phyloP scores from a whole-genome alignment of 2,888 invertebrate genomes.

The Neoascia interrupta region DNA sequence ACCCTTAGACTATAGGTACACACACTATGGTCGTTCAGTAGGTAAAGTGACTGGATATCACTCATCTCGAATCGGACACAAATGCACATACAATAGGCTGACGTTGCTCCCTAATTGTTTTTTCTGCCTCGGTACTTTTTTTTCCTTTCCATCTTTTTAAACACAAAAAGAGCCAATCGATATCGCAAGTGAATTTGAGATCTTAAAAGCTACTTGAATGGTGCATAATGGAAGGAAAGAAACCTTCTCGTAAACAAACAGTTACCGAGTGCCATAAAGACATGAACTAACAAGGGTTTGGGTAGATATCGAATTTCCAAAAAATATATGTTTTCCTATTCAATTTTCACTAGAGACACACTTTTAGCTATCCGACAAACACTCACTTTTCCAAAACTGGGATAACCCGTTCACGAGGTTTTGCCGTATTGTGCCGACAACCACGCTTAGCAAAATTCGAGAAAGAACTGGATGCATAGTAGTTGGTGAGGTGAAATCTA shows the following conservation, averaged over 20 bases:
- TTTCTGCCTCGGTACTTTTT: too few species aligned
- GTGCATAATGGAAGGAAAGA: slow-evolving; percentile 4
- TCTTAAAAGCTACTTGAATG: slow-evolving; percentile 63
- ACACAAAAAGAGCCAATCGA: slow-evolving; percentile 50
- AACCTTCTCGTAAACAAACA: slow-evolving; percentile 63
- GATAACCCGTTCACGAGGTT: slow-evolving; percentile 7
- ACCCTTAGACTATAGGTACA: slow-evolving; percentile 60
- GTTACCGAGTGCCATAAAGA: slow-evolving; percentile 8
- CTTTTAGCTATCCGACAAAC: slow-evolving; percentile 6
- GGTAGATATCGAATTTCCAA: slow-evolving; percentile 55
- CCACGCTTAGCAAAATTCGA: slow-evolving; percentile 48
- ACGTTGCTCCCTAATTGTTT: slow-evolving; percentile 69
- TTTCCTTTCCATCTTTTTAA: slow-evolving; percentile 39
- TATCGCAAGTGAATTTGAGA: slow-evolving; percentile 58
- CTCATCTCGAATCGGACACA: slow-evolving; percentile 67
- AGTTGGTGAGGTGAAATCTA: slow-evolving; percentile 46
- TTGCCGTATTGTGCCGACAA: slow-evolving; percentile 20
- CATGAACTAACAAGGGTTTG: slow-evolving; percentile 19
- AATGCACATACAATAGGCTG: slow-evolving; percentile 67
- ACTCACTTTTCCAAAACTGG: slow-evolving; percentile 43
- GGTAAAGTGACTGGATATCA: slow-evolving; percentile 64
- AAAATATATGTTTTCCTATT: slow-evolving; percentile 2
- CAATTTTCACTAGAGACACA: slow-evolving; percentile 5
- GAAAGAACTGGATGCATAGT: slow-evolving; percentile 55
- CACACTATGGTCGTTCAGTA: slow-evolving; percentile 48